Evolutionary conservation across 2,888 invertebrate species (phyloP), one percentile per base, ranked within the genome.

Genomic region (Sicus ferrugineus): DNA sequence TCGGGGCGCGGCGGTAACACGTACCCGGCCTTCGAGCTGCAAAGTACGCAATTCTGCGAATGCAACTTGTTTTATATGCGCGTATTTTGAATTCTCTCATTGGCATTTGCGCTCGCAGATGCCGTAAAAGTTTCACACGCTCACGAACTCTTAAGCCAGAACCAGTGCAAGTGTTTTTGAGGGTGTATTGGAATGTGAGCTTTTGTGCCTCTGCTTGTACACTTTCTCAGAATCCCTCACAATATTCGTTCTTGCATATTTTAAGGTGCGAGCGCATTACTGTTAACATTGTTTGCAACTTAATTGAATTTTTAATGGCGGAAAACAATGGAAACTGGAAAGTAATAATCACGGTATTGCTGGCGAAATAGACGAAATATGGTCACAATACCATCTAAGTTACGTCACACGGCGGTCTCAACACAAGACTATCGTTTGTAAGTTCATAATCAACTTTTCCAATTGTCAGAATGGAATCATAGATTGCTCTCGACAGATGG

Each of bases 1-100:
- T n/a, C 42, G 11, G 1, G 42, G 42, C 42, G 5, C 42, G n/a
- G 11, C 42, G 14, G 14, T 7, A 7, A 7, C 4, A n/a, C 14
- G n/a, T 7, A 42, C n/a, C 42, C 42, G 42, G 42, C 65, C n/a
- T 34, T 9, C 56, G 46, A 54, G 56, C 56, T n/a, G 7, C 50
- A 63, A 71, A 71, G 50, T 67, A 63, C 67, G 65, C 66, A 56
- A 66, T 42, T 16, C 26, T 42, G 7, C 21, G 28, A 54, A 30
- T 26, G 30, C 19, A 46, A 14, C 21, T 28, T 61, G 9, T 56
- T 66, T 75, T 75, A 72, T 76, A 74, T 73, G 78, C 75, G 70
- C 67, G 70, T 3, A 46, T 21, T 30, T n/a, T n/a, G n/a, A n/a
- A n/a, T n/a, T n/a, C n/a, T n/a, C 34, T 16, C 59, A 46, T 31